A percentile compares a stretch with the other conserved stretches of the same genome.
Conservation (phyloP, 2,113 vertebrate species). For the Rostratula benghalensis region DNA sequence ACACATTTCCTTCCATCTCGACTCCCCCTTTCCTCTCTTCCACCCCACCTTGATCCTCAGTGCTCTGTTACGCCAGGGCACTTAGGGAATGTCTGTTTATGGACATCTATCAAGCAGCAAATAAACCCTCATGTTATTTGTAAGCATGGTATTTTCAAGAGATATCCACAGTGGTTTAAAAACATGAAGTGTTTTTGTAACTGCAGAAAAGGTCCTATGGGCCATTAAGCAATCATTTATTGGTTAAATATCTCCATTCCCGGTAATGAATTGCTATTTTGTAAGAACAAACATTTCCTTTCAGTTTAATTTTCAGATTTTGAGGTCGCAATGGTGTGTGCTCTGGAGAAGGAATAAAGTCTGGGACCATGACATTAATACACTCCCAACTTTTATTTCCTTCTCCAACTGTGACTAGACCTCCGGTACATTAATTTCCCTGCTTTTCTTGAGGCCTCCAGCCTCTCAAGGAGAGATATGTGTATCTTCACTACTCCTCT, state of each 20-base stretch:
- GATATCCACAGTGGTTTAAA: constrained; percentile 21
- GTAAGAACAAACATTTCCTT: constrained; percentile 46
- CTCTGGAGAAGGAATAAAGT: constrained; percentile 42
- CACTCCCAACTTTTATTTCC: constrained; percentile 26
- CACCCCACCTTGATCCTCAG: background rate
- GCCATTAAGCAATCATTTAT: constrained; percentile 42
- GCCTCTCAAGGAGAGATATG: background rate
- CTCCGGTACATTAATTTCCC: background rate
- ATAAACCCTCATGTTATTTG: constrained; percentile 33
- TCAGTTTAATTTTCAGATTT: constrained; percentile 32
- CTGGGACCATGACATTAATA: constrained; percentile 26
- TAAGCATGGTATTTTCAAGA: constrained; percentile 53
- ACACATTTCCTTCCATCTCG: background rate
- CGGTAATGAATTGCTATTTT: constrained; percentile 24
- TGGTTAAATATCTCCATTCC: constrained; percentile 54
- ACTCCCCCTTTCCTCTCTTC: background rate
- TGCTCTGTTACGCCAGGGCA: background rate
- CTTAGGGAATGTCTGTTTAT: background rate
- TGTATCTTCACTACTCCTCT: background rate
- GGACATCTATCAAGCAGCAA: constrained; percentile 46
- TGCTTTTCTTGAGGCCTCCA: background rate
- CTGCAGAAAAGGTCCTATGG: constrained; percentile 40
- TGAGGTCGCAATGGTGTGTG: constrained; percentile 9
- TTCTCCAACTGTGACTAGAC: background rate
- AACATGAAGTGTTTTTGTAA: constrained; percentile 36